Evolutionary conservation across 2,888 invertebrate genomes (phyloP).

Genomic region (Hirtodrosophila duncani): DNA sequence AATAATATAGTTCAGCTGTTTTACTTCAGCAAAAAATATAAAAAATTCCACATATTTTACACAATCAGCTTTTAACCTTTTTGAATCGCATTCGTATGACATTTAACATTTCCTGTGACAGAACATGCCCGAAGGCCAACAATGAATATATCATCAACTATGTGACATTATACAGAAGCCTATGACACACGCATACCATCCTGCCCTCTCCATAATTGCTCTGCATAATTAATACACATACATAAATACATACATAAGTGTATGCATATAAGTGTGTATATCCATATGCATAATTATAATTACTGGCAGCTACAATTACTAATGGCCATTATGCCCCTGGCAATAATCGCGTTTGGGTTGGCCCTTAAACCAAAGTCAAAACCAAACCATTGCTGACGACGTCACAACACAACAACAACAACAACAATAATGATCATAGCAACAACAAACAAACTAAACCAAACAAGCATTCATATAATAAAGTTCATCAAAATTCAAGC

Average conservation of each 20-base stretch:
- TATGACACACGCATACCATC: not conserved
- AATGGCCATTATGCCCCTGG: slow-evolving; percentile 7
- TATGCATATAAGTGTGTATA: no score
- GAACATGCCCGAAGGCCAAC: slow-evolving; percentile 11
- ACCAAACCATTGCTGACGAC: slow-evolving; percentile 7
- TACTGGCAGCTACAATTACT: slow-evolving; percentile 42
- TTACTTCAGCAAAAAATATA: no score
- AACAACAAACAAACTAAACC: not conserved
- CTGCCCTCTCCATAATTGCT: slow-evolving; percentile 8
- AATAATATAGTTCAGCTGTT: no score
- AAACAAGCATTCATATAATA: slow-evolving; percentile 9
- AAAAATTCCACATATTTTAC: no score
- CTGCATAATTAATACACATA: slow-evolving; percentile 60
- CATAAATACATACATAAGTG: no score
- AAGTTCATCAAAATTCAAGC: slow-evolving; percentile 62
- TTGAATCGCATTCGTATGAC: no score
- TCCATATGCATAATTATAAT: slow-evolving; percentile 67
- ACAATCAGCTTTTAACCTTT: no score
- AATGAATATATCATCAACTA: slow-evolving; percentile 15
- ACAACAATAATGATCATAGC: slow-evolving; percentile 7
- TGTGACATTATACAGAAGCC: slow-evolving; percentile 22
- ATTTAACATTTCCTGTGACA: no score
- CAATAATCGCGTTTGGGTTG: no score
- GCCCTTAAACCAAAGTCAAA: slow-evolving; percentile 15
- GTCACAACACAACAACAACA: slow-evolving; percentile 14